Percentiles rank a stretch among this genome's conserved stretches.
Conservation (phyloP, 1,140 invertebrate species). For the Plutomurus gul region DNA sequence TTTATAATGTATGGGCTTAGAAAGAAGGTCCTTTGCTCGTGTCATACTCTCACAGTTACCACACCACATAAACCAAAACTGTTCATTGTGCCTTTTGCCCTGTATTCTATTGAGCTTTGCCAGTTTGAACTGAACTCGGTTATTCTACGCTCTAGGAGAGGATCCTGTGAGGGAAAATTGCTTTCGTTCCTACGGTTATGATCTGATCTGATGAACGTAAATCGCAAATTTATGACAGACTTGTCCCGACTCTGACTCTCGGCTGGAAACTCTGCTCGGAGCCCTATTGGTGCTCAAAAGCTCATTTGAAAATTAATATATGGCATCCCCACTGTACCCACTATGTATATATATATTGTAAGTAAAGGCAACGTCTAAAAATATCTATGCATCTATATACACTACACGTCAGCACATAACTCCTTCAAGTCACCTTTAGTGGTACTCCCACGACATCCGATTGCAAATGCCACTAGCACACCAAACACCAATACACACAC, state of each 20-base stretch:
- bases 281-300: not conserved
- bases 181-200: not conserved
- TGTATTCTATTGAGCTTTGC: constrained; percentile 1
- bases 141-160: no score
- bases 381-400: no score
- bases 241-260: not conserved
- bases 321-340: no score
- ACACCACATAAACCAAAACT: not conserved
- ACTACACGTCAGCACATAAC: no score
- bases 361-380: no score
- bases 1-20: not conserved
- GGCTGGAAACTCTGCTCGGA: not conserved
- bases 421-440: no score
- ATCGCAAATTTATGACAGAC: constrained; percentile 21
- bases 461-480: no score
- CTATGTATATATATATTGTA: no score
- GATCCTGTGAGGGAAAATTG: constrained; percentile 6
- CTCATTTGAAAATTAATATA: no score
- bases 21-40: not conserved
- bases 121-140: not conserved
- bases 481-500: no score
- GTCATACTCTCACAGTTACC: not conserved
- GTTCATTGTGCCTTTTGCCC: not conserved
- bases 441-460: no score
- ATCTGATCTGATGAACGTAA: constrained; percentile 24